Evolutionary conservation across 53 echinoderm and acorn worm genomes (phyloP), one percentile per base, ranked within the genome.

Genomic region (Temnopleurus reevesii): DNA sequence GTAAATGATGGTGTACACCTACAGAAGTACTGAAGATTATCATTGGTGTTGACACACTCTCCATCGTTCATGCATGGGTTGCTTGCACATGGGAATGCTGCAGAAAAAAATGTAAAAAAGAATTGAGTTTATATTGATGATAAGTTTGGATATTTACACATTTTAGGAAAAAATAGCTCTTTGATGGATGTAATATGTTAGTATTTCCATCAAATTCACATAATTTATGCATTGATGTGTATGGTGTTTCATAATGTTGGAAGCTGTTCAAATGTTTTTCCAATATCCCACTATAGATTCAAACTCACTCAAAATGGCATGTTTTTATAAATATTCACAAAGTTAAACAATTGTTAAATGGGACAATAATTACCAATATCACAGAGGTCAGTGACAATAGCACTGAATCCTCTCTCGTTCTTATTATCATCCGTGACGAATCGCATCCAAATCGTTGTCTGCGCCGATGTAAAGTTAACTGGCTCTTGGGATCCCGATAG

Each of bases 381-480:
- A 46, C 90, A 90, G 2, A 87, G 53, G 35, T 87, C 88, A 49
- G 53, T 90, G 53, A 87, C 53, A 10, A 87, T 19, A 34, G 46
- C 51, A 3, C 88, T 65, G 91, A 95, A 95, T 0, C 95, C 95
- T 55, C 93, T 86, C 26, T 93, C 92, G 0, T 90, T 93, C 61
- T 95, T 95, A 49, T 93, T 91, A 7, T 47, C 33, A 30, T 94
- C 94, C 2, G 92, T 81, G 38, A 84, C 58, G 86, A 94, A 94
- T 2, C 89, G 82, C 15, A 94, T 76, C 95, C 95, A 95, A 80
- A 95, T 86, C 2, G 81, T 64, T 12, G 81, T 90, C 49, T 81
- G 80, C 15, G 81, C 71, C 33, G 81, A 81, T 12, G 80, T 81
- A 46, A 81, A 81, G 45, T 79, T 81, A 27, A 82, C 61, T 5